Conservation (phyloP, 2,888 invertebrate species). For the Acanthococcus lagerstroemiae region DNA sequence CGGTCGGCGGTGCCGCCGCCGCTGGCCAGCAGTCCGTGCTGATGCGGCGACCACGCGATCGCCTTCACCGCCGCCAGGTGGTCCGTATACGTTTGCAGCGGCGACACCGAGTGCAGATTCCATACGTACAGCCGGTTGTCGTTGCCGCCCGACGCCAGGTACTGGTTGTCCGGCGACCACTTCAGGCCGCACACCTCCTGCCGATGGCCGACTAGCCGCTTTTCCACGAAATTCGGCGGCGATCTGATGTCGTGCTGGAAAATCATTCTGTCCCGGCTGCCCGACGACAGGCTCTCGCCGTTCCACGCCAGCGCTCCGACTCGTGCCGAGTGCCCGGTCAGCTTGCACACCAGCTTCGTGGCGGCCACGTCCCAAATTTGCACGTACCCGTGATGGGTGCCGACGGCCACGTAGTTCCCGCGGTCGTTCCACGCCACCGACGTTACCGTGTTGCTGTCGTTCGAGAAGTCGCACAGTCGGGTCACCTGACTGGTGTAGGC, state of each 20-base stretch:
- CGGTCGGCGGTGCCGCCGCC: slow-evolving; percentile 99
- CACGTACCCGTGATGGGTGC: slow-evolving; percentile 92
- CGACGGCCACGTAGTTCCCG: slow-evolving; percentile 83
- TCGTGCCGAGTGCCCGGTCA: slow-evolving; percentile 83
- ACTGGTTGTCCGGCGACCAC: slow-evolving; percentile 97
- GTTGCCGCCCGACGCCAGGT: slow-evolving; percentile 95
- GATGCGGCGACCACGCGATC: slow-evolving; percentile 98
- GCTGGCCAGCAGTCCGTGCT: slow-evolving; percentile 88
- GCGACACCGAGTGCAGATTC: slow-evolving; percentile 75
- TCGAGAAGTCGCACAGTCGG: slow-evolving; percentile 82
- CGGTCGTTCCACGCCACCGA: slow-evolving; percentile 96
- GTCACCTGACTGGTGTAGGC: slow-evolving; percentile 98
- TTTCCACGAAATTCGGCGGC: slow-evolving; percentile 44
- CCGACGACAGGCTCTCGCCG: slow-evolving; percentile 90
- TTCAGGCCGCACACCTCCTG: slow-evolving; percentile 63
- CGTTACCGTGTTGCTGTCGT: slow-evolving; percentile 87
- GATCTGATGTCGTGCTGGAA: slow-evolving; percentile 87
- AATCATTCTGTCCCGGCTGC: slow-evolving; percentile 87
- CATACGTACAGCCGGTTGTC: slow-evolving; percentile 92
- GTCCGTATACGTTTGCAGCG: slow-evolving; percentile 91
- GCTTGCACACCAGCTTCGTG: slow-evolving; percentile 77
- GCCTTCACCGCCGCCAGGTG: slow-evolving; percentile 97
- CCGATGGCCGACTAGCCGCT: slow-evolving; percentile 78
- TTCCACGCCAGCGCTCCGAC: slow-evolving; percentile 96
- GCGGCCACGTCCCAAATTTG: slow-evolving; percentile 97